Conservation (phyloP, 2,888 invertebrate species). For the Platycheirus rosarum region DNA sequence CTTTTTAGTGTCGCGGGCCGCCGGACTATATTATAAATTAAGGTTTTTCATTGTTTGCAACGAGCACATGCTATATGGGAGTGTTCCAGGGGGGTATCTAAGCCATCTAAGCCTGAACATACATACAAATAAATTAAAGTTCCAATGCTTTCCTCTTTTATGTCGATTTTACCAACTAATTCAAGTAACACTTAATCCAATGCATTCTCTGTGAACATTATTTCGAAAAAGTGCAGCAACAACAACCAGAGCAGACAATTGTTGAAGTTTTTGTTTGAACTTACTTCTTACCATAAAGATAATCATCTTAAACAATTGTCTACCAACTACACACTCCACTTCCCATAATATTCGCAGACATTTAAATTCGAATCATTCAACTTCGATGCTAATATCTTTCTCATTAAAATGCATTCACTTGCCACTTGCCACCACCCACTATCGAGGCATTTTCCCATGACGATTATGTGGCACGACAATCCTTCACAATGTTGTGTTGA, state of each 20-base stretch:
- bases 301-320: slow-evolving; percentile 33
- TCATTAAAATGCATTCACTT: slow-evolving; percentile 62
- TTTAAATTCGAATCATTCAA: slow-evolving; percentile 54
- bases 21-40: no score
- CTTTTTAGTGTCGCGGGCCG: no score
- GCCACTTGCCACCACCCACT: neutral
- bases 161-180: slow-evolving; percentile 12
- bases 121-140: no score
- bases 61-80: no score
- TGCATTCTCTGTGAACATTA: slow-evolving; percentile 8
- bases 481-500: neutral
- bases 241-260: slow-evolving; percentile 20
- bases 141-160: no score
- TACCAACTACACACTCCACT: neutral
- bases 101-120: no score
- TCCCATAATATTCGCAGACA: slow-evolving; percentile 48
- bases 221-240: neutral
- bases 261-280: slow-evolving; percentile 26
- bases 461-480: slow-evolving; percentile 9
- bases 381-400: slow-evolving; percentile 39
- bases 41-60: no score
- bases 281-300: slow-evolving; percentile 47
- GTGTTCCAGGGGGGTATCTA: no score
- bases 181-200: slow-evolving; percentile 37
- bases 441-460: slow-evolving; percentile 53